These are phyloP conservation scores for Elgaria multicarinata DNA, from an alignment of 2,113 vertebrate genomes.

Conservation along the genomic window DNA sequence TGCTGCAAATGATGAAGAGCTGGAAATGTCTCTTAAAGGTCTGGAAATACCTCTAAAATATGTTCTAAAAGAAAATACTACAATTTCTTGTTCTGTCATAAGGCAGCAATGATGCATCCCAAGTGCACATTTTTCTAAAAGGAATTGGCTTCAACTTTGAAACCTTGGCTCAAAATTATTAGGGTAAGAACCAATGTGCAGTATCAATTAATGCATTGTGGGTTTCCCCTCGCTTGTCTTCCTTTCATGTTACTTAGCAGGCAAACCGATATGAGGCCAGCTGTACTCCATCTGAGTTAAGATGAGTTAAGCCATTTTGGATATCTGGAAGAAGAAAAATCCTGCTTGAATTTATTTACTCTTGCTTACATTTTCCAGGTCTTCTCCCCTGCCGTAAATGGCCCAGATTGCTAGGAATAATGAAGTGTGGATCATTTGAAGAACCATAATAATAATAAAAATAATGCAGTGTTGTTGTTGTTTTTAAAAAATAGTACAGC, in stretches of 20 bases:
- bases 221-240: constrained; percentile 65
- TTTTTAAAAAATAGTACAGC: background rate
- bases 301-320: constrained; percentile 64
- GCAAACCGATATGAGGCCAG: constrained; percentile 68
- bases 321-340: constrained; percentile 57
- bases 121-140: constrained; percentile 66
- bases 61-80: constrained; percentile 60
- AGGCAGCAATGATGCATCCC: constrained; percentile 62
- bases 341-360: constrained; percentile 35
- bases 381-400: constrained; percentile 19
- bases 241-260: constrained; percentile 69
- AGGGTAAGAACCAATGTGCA: constrained; percentile 60
- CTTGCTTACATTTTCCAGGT: constrained; percentile 51
- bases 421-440: background rate
- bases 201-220: constrained; percentile 71
- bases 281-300: constrained; percentile 70
- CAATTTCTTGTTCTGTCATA: constrained; percentile 67
- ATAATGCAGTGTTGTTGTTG: background rate
- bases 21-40: background rate
- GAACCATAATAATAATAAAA: background rate
- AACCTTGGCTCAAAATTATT: constrained; percentile 71
- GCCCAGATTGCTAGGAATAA: background rate
- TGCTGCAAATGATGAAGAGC: constrained; percentile 52
- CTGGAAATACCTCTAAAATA: constrained; percentile 26
- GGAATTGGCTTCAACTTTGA: constrained; percentile 67